Evolutionary conservation across 2,888 invertebrate genomes (phyloP), one percentile per base, ranked within the genome.

Genomic region (Heliconius cydno): DNA sequence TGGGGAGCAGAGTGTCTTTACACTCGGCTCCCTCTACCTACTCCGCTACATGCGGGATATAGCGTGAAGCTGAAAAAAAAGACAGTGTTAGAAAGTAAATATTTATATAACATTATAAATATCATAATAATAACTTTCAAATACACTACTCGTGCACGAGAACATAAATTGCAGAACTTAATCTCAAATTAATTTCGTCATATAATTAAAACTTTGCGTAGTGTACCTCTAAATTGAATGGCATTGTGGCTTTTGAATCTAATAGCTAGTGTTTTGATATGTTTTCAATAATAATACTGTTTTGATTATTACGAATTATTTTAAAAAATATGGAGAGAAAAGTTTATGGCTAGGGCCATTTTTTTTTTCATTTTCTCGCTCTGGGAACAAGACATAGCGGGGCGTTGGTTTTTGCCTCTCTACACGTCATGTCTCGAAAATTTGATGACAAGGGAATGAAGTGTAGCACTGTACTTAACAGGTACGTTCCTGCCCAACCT

Each of bases 151-250:
- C 38, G n/a, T 1, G 34, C 30, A 60, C 41, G 67, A 34, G 30
- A 79, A 79, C 68, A 76, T 81, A 83, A 84, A 84, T 83, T 82
- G 77, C 75, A 72, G 80, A 85, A 85, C 84, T 86, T 86, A 88
- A 90, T 89, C 84, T 87, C 79, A 85, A 89, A 90, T 90, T 90
- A 90, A 91, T 91, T 90, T 88, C 83, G 85, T 78, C 84, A 83
- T 82, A 88, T 89, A 90, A 90, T 91, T 90, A 89, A 90, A 91
- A 90, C 86, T 90, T 90, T 85, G 85, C 82, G 84, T 86, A 80
- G 79, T 81, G 82, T n/a, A 10, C 60, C 60, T 60, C 60, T 83
- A 85, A 85, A 86, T 86, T 83, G 77, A 80, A 82, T 80, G 81
- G 78, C 66, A 76, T 79, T 79, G 79, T 70, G 78, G 78, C 73